Percentiles rank a stretch among this genome's conserved stretches.
phyloP scores from a whole-genome alignment of 2,113 vertebrate species.

The Cebidichthys violaceus region DNA sequence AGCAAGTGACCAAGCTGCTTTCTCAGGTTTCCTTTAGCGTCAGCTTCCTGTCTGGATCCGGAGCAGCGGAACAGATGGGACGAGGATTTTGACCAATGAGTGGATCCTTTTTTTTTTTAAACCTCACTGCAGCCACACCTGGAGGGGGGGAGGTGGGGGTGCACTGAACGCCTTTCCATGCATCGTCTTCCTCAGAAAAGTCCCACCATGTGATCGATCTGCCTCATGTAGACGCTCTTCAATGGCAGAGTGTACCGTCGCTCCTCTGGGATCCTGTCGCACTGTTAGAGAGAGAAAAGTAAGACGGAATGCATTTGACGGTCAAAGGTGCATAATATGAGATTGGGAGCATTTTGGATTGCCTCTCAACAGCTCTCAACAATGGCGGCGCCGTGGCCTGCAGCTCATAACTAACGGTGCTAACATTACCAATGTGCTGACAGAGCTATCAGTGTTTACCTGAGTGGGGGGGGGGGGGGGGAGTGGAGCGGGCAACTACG shows the following conservation, averaged over 20 bases:
- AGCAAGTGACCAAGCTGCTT: conserved; percentile 20
- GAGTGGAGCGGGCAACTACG: too few species aligned
- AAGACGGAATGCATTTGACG: too few species aligned
- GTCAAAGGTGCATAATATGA: not conserved
- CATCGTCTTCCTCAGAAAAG: conserved; percentile 83
- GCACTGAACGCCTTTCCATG: not conserved
- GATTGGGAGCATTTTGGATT: not conserved
- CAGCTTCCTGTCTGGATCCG: conserved; percentile 22
- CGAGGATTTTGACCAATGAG: conserved; percentile 9
- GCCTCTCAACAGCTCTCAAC: not conserved
- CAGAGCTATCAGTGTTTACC: not conserved
- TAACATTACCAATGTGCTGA: not conserved
- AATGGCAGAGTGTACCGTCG: conserved; percentile 91
- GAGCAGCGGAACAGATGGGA: conserved; percentile 28
- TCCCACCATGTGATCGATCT: conserved; percentile 98
- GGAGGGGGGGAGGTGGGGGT: not conserved
- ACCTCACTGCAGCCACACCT: conserved; percentile 12
- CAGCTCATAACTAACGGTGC: not conserved
- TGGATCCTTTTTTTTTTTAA: conserved; percentile 17
- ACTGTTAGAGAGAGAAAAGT: conserved; percentile 74
- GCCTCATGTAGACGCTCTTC: conserved; percentile 98
- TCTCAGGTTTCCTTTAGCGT: conserved; percentile 46
- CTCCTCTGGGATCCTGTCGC: conserved; percentile 93
- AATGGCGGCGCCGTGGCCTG: not conserved
- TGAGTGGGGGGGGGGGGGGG: too few species aligned